phyloP scores from a whole-genome alignment of 92 coral and sea anemone species.

The Bergia sp. region DNA sequence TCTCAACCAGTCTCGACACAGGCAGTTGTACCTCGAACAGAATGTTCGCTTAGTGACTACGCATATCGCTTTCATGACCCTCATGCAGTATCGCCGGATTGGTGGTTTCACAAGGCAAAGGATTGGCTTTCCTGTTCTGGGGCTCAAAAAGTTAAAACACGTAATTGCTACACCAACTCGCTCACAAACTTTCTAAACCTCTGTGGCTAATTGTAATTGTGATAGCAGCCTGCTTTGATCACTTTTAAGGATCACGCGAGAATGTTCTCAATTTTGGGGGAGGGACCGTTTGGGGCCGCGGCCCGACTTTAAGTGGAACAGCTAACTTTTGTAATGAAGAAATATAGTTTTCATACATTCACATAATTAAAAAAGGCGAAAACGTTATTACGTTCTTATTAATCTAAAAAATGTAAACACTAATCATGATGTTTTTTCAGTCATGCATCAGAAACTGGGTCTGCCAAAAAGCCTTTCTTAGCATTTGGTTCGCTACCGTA shows the following conservation, averaged over 20 bases:
- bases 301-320: not conserved
- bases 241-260: not conserved
- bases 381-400: not conserved
- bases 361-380: not conserved
- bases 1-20: conserved; percentile 23
- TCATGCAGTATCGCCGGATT: too few species aligned
- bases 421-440: not conserved
- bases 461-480: conserved; percentile 1
- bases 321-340: conserved; percentile 1
- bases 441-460: conserved; percentile 9
- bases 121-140: too few species aligned
- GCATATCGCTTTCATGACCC: not conserved
- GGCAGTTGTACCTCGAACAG: too few species aligned
- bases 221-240: conserved; percentile 1
- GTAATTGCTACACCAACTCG: not conserved
- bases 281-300: not conserved
- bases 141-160: too few species aligned
- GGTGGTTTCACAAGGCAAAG: too few species aligned
- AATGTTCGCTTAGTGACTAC: not conserved
- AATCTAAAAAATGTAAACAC: not conserved
- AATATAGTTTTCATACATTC: not conserved
- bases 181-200: not conserved
- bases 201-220: not conserved
- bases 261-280: not conserved
- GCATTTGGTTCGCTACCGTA: not conserved